phyloP scores from a whole-genome alignment of 2,888 invertebrate genomes.

The Octonoba sinensis region DNA sequence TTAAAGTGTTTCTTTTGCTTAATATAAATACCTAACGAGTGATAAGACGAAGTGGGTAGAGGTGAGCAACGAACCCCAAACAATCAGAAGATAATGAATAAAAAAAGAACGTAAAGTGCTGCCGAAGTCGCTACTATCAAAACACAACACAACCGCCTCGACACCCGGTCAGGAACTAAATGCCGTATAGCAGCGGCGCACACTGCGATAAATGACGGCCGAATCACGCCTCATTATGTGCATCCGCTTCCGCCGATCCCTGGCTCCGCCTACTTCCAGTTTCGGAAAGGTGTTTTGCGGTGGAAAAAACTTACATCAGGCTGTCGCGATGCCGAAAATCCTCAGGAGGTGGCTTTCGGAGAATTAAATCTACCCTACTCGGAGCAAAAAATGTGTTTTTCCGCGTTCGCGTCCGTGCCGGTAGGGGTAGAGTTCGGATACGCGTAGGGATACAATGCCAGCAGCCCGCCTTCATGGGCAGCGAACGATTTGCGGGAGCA shows the following conservation, averaged over 20 bases:
- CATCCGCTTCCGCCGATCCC: constrained; percentile 41
- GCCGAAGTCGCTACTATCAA: constrained; percentile 65
- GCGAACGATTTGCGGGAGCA: constrained; percentile 59
- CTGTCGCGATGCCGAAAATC: too few relatives aligned
- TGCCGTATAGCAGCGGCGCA: constrained; percentile 72
- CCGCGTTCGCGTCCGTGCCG: too few relatives aligned
- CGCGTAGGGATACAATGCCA: constrained; percentile 43
- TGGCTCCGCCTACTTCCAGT: constrained; percentile 46
- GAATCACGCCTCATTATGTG: constrained; percentile 65
- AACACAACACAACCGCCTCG: constrained; percentile 66
- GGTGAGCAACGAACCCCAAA: constrained; percentile 37
- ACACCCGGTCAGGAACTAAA: constrained; percentile 75
- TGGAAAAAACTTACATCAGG: not conserved
- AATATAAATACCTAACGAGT: too few relatives aligned
- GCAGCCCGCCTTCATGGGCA: constrained; percentile 53
- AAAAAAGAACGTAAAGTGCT: constrained; percentile 66
- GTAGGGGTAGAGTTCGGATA: not conserved
- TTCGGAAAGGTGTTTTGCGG: constrained; percentile 4
- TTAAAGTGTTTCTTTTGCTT: too few relatives aligned
- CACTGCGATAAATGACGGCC: constrained; percentile 69
- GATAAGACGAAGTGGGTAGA: too few relatives aligned
- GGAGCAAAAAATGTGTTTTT: too few relatives aligned
- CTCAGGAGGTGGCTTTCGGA: too few relatives aligned
- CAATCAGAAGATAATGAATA: constrained; percentile 59
- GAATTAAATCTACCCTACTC: too few relatives aligned